Evolutionary conservation across 1,140 invertebrate species (phyloP).

Genomic region (Amphibalanus amphitrite): DNA sequence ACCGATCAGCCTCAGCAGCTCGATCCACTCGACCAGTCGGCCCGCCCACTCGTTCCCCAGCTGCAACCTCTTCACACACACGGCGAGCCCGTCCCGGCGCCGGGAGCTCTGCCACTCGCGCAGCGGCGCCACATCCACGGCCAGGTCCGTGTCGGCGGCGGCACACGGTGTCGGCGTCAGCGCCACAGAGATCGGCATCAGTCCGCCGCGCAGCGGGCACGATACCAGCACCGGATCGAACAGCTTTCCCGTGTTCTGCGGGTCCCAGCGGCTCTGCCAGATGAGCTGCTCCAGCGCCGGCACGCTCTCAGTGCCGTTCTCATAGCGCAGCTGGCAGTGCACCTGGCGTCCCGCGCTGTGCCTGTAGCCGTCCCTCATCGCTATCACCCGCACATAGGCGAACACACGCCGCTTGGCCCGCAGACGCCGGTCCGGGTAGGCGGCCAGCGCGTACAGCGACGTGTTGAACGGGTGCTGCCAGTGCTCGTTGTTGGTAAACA

Average conservation of each 20-base stretch:
- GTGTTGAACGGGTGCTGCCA: not conserved
- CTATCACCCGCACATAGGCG: not conserved
- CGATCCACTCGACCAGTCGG: not conserved
- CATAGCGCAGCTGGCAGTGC: not conserved
- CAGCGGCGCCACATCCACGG: not conserved
- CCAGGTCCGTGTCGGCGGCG: not conserved
- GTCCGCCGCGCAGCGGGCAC: not conserved
- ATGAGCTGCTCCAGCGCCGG: not conserved
- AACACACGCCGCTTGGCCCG: not conserved
- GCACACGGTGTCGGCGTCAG: not conserved
- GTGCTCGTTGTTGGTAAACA: not conserved
- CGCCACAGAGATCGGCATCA: not conserved
- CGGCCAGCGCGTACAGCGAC: not conserved
- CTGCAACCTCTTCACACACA: not conserved
- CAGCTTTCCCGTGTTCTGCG: not conserved
- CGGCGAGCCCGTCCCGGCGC: not conserved
- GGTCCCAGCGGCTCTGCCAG: not conserved
- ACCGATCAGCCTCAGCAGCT: not conserved
- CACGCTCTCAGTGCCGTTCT: not conserved
- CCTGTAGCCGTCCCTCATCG: not conserved
- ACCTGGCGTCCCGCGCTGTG: not conserved
- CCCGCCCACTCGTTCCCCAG: not conserved
- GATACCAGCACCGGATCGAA: not conserved
- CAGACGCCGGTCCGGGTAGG: not conserved
- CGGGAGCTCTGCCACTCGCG: not conserved